These are phyloP conservation scores for Escarpia spicata DNA, from an alignment of 2,888 invertebrate genomes.

Conservation along the genomic window DNA sequence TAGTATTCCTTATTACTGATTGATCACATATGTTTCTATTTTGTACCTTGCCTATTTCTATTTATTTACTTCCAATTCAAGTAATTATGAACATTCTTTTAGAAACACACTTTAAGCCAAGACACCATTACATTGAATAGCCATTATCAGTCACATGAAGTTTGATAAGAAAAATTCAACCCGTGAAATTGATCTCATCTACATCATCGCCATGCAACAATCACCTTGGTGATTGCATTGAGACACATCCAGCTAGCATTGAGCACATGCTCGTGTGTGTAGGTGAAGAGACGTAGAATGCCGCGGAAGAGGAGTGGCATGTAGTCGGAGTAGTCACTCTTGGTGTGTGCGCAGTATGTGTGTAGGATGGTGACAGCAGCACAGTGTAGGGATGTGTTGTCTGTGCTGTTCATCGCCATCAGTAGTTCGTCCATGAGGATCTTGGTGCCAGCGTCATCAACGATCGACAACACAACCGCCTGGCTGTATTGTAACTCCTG, in stretches of 20 bases:
- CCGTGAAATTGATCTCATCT: not conserved
- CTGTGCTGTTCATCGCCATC: conserved; percentile 70
- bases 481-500: conserved; percentile 90
- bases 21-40: not conserved
- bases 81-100: too few species aligned
- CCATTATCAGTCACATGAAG: not conserved
- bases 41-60: not conserved
- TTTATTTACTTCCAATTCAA: not conserved
- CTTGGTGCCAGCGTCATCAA: conserved; percentile 82
- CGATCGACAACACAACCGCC: conserved; percentile 89
- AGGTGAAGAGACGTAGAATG: conserved; percentile 84
- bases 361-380: conserved; percentile 88
- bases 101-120: too few species aligned
- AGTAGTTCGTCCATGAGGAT: conserved; percentile 88
- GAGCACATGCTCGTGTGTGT: conserved; percentile 81
- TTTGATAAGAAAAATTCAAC: not conserved
- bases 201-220: not conserved
- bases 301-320: conserved; percentile 89
- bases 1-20: too few species aligned
- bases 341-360: conserved; percentile 88
- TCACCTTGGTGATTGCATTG: conserved; percentile 83
- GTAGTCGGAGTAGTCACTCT: conserved; percentile 87
- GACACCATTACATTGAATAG: too few species aligned
- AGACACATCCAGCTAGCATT: conserved; percentile 92
- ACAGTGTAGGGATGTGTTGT: conserved; percentile 67